These are phyloP conservation scores for Murina feae DNA, from an alignment of 2,113 vertebrate genomes.

Conservation along the genomic window DNA sequence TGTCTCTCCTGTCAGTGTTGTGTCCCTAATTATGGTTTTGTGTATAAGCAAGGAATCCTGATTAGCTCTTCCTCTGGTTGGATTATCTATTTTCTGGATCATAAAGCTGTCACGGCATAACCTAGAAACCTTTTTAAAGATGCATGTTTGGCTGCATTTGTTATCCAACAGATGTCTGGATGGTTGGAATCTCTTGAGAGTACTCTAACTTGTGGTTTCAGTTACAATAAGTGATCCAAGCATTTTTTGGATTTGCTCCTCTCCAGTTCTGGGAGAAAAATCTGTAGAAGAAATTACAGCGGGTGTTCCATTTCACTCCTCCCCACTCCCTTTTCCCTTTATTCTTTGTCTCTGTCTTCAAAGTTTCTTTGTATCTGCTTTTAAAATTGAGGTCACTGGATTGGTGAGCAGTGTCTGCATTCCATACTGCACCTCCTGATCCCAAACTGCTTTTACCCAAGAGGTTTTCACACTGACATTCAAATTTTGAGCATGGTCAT, in stretches of 20 bases:
- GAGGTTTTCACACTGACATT: neutral
- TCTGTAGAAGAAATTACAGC: constrained; percentile 67
- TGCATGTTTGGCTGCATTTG: constrained; percentile 81
- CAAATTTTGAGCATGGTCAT: neutral
- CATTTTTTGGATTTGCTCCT: constrained; percentile 41
- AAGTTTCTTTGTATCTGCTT: constrained; percentile 9
- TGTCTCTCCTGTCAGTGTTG: neutral
- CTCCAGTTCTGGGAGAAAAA: constrained; percentile 39
- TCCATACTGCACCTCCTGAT: neutral
- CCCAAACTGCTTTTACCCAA: neutral
- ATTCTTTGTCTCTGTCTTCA: constrained; percentile 16
- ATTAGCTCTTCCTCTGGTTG: constrained; percentile 76
- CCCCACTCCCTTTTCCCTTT: neutral
- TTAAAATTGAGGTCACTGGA: constrained; percentile 7
- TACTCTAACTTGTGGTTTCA: constrained; percentile 71
- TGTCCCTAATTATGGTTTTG: neutral
- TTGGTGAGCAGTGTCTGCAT: neutral
- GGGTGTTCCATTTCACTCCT: constrained; percentile 43
- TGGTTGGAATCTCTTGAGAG: constrained; percentile 80
- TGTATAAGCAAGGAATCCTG: constrained; percentile 43
- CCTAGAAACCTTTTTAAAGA: constrained; percentile 82
- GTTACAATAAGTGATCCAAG: constrained; percentile 64
- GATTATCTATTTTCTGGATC: constrained; percentile 79
- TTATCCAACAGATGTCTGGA: constrained; percentile 83
- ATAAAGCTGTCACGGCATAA: constrained; percentile 81